A percentile compares a stretch with the other conserved stretches of the same genome.
Conservation (phyloP, 2,888 invertebrate species). For the Drosophila anomelani region DNA sequence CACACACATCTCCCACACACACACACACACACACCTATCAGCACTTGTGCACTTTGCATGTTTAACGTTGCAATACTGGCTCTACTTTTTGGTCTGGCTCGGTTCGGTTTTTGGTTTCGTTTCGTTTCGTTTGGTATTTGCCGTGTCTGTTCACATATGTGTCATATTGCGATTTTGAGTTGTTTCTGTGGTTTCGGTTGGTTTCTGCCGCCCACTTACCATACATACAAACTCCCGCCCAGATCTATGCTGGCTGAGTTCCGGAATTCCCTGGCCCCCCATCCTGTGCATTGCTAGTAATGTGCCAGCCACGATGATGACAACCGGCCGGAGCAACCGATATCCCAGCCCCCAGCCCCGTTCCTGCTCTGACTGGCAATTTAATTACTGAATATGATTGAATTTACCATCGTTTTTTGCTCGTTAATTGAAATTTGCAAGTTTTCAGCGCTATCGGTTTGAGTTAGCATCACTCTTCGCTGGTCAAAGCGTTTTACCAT, state of each 20-base stretch:
- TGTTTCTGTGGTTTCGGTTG: conserved; percentile 70
- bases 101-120: conserved; percentile 49
- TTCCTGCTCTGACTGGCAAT: conserved; percentile 8
- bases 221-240: neutral
- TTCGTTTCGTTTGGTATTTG: conserved; percentile 64
- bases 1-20: conserved; percentile 7
- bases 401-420: conserved; percentile 28
- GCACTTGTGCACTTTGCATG: conserved; percentile 63
- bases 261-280: conserved; percentile 6
- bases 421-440: conserved; percentile 37
- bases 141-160: conserved; percentile 65
- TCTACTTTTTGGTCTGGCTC: conserved; percentile 39
- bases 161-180: conserved; percentile 79
- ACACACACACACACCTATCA: conserved; percentile 48
- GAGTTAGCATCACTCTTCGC: neutral
- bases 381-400: conserved; percentile 47
- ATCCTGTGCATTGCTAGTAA: conserved; percentile 31
- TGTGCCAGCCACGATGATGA: conserved; percentile 55
- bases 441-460: conserved; percentile 19
- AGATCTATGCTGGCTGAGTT: conserved; percentile 11
- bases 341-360: neutral
- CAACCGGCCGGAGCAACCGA: conserved; percentile 23
- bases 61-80: conserved; percentile 57
- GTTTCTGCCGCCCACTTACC: conserved; percentile 48
- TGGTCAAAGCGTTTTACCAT: neutral